Base-by-base conservation (phyloP, 2,888 invertebrate species). In the Terebella lapidaria region DNA sequence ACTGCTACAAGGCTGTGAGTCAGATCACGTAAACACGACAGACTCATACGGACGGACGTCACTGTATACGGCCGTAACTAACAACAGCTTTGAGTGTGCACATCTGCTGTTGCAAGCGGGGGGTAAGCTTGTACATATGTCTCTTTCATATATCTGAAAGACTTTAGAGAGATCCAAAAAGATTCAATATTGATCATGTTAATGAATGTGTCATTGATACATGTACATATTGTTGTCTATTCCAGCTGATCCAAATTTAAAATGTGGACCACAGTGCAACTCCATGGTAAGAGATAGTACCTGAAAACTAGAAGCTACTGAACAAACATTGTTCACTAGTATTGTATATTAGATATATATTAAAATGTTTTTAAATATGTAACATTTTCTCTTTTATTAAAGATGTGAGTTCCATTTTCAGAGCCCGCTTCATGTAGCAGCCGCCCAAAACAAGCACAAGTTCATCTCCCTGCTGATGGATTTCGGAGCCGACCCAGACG, bases 401-500 rank as follows among this genome's bases (percentile, higher is more conserved):
- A 49, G 5, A 18, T 49, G 49, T 22, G 10, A 5, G 22, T n/a
- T n/a, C n/a, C n/a, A n/a, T n/a, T n/a, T n/a, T n/a, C n/a, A 91
- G 86, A 90, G 90, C 15, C 87, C 92, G 1, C 83, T 93, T 18
- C 92, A 92, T 81, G 84, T 91, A 29, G 88, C 89, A 57, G 87
- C 90, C 0, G 90, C 91, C 74, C 87, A 89, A 72, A 92, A 92
- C 0, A 88, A 90, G 76, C 82, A 84, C 35, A 85, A 85, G 62
- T 91, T 91, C 74, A 85, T 90, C 1, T 81, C 83, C 29, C 81
- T 85, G 27, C 82, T 93, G 30, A 79, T 92, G 58, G 82, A 85
- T 63, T 85, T 87, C 65, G 87, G 88, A 54, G 90, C 89, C 0
- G 85, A 87, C 71, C 80, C 88, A 60, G 75, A 83, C 61, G 79